Conservation (phyloP, 2,113 vertebrate species). For the Ageneiosus marmoratus region DNA sequence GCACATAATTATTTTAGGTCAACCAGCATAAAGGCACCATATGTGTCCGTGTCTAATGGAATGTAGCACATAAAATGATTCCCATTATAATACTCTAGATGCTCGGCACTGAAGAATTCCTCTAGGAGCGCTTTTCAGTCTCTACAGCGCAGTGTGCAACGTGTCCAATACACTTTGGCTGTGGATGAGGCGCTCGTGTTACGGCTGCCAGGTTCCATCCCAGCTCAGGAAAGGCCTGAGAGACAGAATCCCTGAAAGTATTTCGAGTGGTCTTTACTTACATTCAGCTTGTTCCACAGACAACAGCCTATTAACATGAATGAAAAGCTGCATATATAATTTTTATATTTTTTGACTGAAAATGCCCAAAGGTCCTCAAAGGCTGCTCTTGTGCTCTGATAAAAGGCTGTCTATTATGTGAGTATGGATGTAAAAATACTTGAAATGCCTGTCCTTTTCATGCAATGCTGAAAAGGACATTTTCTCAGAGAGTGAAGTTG, state of each 20-base stretch:
- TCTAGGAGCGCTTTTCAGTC: slow-evolving; percentile 56
- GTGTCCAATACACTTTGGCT: slow-evolving; percentile 67
- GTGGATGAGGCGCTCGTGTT: slow-evolving; percentile 46
- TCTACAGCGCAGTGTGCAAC: slow-evolving; percentile 61
- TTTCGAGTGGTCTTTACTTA: slow-evolving; percentile 42
- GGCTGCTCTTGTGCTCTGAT: slow-evolving; percentile 26
- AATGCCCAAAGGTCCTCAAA: slow-evolving; percentile 21
- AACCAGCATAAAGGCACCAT: slow-evolving; percentile 66
- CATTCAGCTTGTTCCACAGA: slow-evolving; percentile 15
- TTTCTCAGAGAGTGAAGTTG: slow-evolving; percentile 47
- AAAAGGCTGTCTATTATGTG: slow-evolving; percentile 44
- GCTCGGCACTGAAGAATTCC: slow-evolving; percentile 65
- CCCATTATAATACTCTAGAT: slow-evolving; percentile 60
- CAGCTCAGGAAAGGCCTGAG: slow-evolving; percentile 14
- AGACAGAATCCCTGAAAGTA: slow-evolving; percentile 30
- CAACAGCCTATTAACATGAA: slow-evolving; percentile 28
- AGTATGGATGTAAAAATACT: slow-evolving; percentile 48
- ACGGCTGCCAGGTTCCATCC: slow-evolving; percentile 41
- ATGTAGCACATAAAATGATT: slow-evolving; percentile 56
- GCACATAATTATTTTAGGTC: slow-evolving; percentile 67
- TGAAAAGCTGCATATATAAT: slow-evolving; percentile 35
- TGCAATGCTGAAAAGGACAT: slow-evolving; percentile 50
- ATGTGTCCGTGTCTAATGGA: slow-evolving; percentile 59
- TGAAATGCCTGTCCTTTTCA: slow-evolving; percentile 52
- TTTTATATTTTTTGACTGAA: slow-evolving; percentile 8